phyloP scores from a whole-genome alignment of 2,797 vertebrate species.

The Myotis daubentonii region DNA sequence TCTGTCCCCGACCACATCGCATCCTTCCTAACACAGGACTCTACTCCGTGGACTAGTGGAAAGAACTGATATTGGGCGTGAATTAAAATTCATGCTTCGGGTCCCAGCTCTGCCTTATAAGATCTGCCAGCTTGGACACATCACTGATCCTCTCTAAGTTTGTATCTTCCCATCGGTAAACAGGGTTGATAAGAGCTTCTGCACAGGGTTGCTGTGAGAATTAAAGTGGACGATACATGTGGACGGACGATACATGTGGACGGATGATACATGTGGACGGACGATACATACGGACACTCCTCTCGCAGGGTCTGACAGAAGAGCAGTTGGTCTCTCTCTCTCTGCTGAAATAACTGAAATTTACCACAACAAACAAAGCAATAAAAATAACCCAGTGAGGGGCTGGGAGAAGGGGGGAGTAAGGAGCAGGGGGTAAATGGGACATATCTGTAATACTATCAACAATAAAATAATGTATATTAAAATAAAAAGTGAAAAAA shows the following conservation, averaged over 20 bases:
- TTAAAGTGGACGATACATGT: not conserved
- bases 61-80: not conserved
- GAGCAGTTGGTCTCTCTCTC: not conserved
- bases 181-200: not conserved
- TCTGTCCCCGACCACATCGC: not conserved
- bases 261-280: fast-evolving
- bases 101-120: not conserved
- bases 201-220: not conserved
- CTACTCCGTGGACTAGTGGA: not conserved
- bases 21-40: not conserved
- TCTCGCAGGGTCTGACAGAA: not conserved
- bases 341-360: not conserved
- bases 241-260: not conserved
- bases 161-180: not conserved
- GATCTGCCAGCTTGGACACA: not conserved
- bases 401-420: no score
- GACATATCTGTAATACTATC: no score
- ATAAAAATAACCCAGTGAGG: not conserved
- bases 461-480: no score
- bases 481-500: no score
- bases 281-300: fast-evolving
- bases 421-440: no score
- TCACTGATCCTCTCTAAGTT: not conserved
- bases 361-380: not conserved
- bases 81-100: not conserved